Conservation (phyloP, 1,140 invertebrate species). For the Macrobrachium rosenbergii region DNA sequence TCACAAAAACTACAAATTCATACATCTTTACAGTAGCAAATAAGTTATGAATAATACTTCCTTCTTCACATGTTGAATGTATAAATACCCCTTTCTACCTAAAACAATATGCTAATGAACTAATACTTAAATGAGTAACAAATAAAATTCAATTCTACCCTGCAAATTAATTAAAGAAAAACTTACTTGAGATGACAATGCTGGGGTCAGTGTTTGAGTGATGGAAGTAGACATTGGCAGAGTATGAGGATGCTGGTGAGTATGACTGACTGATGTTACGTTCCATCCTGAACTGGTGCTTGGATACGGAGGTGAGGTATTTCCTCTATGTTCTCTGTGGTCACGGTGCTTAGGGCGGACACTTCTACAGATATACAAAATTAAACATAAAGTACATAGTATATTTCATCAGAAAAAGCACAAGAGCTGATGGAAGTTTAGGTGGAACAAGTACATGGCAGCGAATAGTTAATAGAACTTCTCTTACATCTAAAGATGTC, state of each 20-base stretch:
- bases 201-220: conserved; percentile 51
- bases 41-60: no score
- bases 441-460: no score
- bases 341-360: conserved; percentile 66
- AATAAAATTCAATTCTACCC: background rate
- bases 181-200: conserved; percentile 62
- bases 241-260: conserved; percentile 19
- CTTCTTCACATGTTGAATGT: no score
- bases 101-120: no score
- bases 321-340: conserved; percentile 55
- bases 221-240: conserved; percentile 68
- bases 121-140: no score
- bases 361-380: conserved; percentile 27
- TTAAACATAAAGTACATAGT: background rate
- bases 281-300: conserved; percentile 58
- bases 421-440: no score
- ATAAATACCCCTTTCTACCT: no score
- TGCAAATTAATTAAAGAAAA: background rate
- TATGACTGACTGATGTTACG: conserved; percentile 45
- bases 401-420: background rate
- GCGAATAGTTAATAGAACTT: no score
- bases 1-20: no score
- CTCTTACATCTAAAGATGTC: no score
- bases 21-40: no score
- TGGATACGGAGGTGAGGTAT: conserved; percentile 59